Percentiles rank a stretch among this genome's conserved stretches.
phyloP scores from a whole-genome alignment of 2,797 vertebrate genomes.

The Ibycter americanus region DNA sequence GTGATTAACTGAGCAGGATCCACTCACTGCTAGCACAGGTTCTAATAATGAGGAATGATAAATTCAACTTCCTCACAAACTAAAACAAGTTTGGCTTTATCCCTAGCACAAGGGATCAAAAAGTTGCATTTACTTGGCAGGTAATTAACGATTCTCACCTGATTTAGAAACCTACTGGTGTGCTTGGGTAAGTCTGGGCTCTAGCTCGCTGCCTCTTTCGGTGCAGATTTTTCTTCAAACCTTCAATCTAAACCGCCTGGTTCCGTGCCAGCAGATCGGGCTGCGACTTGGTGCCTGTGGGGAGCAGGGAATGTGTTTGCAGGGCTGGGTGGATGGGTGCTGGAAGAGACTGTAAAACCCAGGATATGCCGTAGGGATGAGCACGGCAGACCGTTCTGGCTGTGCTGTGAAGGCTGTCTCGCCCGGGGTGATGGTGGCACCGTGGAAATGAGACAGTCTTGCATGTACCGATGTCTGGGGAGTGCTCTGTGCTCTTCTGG shows the following conservation, averaged over 20 bases:
- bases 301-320: background rate
- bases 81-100: background rate
- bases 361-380: background rate
- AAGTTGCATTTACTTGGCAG: background rate
- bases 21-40: rapidly evolving
- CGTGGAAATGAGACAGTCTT: background rate
- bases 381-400: background rate
- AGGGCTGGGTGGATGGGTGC: background rate
- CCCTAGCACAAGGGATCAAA: background rate
- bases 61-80: background rate
- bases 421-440: background rate
- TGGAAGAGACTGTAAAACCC: background rate
- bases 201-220: background rate
- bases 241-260: background rate
- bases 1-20: background rate
- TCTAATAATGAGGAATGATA: background rate
- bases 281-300: background rate
- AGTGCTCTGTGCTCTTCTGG: background rate
- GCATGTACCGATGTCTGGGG: background rate
- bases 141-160: background rate
- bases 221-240: background rate
- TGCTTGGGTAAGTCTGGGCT: background rate
- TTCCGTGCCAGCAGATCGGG: background rate
- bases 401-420: background rate
- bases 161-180: background rate